These are phyloP conservation scores for Eudyptes chrysolophus DNA, from an alignment of 2,113 vertebrate genomes.

Conservation along the genomic window DNA sequence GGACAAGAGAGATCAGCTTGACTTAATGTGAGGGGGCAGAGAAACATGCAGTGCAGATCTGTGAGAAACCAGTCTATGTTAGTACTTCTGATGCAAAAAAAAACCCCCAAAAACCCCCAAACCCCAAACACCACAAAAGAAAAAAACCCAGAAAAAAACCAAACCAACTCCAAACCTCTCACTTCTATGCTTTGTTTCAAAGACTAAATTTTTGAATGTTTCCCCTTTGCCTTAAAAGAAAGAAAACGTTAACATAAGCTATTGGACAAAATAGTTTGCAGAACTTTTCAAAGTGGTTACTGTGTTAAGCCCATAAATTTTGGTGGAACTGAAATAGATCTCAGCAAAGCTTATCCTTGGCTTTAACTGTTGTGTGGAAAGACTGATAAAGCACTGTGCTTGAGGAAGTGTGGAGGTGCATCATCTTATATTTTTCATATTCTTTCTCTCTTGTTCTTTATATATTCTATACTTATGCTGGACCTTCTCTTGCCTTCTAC, in stretches of 20 bases:
- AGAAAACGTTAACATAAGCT: not conserved
- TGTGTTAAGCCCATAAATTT: not conserved
- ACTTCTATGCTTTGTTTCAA: not conserved
- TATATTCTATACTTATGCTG: not conserved
- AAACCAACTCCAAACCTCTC: not conserved
- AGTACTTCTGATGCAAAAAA: not conserved
- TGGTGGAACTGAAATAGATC: not conserved
- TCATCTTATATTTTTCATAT: not conserved
- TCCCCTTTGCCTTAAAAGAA: not conserved
- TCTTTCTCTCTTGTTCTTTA: not conserved
- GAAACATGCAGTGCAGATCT: fast-evolving
- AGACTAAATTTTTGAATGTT: not conserved
- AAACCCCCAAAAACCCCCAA: too few species aligned
- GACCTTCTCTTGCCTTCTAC: not conserved
- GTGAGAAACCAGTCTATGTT: not conserved
- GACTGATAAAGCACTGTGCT: not conserved
- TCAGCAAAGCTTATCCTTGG: not conserved
- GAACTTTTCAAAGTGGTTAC: not conserved
- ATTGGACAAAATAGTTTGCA: not conserved
- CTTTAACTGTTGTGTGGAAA: not conserved
- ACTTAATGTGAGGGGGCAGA: not conserved
- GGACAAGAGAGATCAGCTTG: not conserved
- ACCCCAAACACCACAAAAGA: too few species aligned
- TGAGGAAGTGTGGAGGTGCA: not conserved
- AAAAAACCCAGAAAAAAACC: too few species aligned